These are phyloP conservation scores for Tamias sibiricus DNA, from an alignment of 2,113 vertebrate genomes.

Conservation along the genomic window DNA sequence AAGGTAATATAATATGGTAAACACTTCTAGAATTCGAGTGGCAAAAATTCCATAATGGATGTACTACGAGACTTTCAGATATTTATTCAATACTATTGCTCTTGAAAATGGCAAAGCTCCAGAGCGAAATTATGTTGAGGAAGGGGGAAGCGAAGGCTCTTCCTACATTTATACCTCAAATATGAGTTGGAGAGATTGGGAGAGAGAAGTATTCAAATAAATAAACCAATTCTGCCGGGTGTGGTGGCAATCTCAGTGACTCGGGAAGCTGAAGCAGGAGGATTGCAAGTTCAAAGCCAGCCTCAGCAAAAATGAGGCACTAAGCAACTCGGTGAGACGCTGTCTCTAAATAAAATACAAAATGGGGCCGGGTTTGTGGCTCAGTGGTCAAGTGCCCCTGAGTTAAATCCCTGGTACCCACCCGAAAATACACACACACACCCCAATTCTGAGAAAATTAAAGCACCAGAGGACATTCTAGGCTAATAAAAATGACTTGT, in stretches of 20 bases:
- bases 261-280: no score
- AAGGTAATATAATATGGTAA: conserved; percentile 34
- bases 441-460: conserved; percentile 38
- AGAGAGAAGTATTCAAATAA: conserved; percentile 42
- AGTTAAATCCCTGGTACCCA: no score
- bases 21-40: conserved; percentile 23
- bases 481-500: conserved; percentile 24
- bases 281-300: no score
- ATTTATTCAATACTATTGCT: conserved; percentile 23
- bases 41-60: conserved; percentile 37
- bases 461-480: neutral
- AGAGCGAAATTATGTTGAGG: conserved; percentile 32
- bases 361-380: no score
- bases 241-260: no score
- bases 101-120: conserved; percentile 26
- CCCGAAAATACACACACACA: no score
- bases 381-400: no score
- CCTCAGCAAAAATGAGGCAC: no score
- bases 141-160: neutral
- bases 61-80: conserved; percentile 28
- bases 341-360: no score
- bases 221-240: neutral
- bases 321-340: no score
- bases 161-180: conserved; percentile 45
- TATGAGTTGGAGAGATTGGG: neutral